These are phyloP conservation scores for Quiscalus mexicanus DNA, from an alignment of 2,113 vertebrate species.

Conservation along the genomic window DNA sequence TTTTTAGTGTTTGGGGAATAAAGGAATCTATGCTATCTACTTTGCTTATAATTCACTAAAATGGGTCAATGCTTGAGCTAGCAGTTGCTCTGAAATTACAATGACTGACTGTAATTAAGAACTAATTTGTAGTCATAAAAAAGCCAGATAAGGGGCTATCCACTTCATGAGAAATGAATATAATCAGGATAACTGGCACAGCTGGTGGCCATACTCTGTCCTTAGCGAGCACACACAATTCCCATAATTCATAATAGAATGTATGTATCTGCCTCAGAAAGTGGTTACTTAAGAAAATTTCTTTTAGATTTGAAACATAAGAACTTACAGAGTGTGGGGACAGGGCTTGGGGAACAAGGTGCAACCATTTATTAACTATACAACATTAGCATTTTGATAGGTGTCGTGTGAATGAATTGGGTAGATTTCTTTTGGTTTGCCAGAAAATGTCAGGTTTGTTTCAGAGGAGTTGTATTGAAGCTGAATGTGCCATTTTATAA, in stretches of 20 bases:
- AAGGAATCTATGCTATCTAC: constrained; percentile 16
- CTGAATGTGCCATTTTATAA: not conserved
- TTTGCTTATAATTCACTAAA: constrained; percentile 59
- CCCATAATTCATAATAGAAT: constrained; percentile 11
- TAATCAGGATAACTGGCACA: constrained; percentile 62
- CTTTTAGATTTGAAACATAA: not conserved
- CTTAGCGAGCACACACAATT: constrained; percentile 2
- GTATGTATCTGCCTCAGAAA: constrained; percentile 1
- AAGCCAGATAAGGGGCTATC: constrained; percentile 63
- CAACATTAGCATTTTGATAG: constrained; percentile 2
- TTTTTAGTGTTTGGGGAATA: constrained; percentile 24
- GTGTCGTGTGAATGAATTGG: not conserved
- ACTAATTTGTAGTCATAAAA: constrained; percentile 71
- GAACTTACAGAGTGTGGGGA: not conserved
- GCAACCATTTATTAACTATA: constrained; percentile 3
- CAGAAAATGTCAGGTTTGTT: not conserved
- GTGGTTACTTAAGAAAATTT: constrained; percentile 39
- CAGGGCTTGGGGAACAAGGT: not conserved
- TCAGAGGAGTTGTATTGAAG: not conserved
- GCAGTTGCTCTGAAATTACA: constrained; percentile 65
- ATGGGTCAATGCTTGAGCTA: constrained; percentile 63
- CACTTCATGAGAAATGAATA: constrained; percentile 58
- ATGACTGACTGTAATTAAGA: constrained; percentile 68
- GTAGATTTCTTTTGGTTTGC: not conserved
- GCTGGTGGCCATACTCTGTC: constrained; percentile 50